phyloP scores from a whole-genome alignment of 2,888 invertebrate genomes.

The Timandra comae region DNA sequence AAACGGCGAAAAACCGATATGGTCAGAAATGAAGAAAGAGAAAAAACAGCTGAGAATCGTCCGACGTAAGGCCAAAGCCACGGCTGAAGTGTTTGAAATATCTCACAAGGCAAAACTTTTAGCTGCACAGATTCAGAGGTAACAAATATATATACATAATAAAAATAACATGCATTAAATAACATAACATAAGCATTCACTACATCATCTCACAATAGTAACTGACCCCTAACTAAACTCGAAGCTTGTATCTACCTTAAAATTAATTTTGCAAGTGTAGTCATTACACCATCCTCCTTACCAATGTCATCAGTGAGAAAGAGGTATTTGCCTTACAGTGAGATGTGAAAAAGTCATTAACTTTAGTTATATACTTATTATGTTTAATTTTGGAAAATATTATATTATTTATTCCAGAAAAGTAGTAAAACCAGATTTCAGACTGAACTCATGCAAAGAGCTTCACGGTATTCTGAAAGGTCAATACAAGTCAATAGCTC shows the following conservation, averaged over 20 bases:
- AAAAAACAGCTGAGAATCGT: constrained; percentile 82
- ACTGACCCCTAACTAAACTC: too few species aligned
- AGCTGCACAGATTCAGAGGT: constrained; percentile 67
- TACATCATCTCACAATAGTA: too few species aligned
- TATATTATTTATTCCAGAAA: too few species aligned
- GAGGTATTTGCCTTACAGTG: too few species aligned
- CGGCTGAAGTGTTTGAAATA: constrained; percentile 61
- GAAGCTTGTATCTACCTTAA: too few species aligned
- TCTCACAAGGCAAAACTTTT: constrained; percentile 64
- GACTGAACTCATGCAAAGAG: constrained; percentile 76
- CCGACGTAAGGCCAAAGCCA: constrained; percentile 78
- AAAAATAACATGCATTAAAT: not conserved
- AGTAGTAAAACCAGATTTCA: constrained; percentile 75
- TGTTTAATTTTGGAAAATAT: too few species aligned
- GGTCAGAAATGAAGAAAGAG: constrained; percentile 85
- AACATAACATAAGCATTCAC: too few species aligned
- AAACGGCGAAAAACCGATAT: constrained; percentile 75
- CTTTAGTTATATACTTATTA: too few species aligned
- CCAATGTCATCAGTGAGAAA: too few species aligned
- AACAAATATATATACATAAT: constrained; percentile 5
- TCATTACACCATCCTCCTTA: too few species aligned
- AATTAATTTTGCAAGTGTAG: too few species aligned
- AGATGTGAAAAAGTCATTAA: too few species aligned
- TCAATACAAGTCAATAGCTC: constrained; percentile 82
- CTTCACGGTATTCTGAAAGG: constrained; percentile 79